Base-by-base conservation (phyloP, 2,797 vertebrate species). In the Caiman crocodilus region DNA sequence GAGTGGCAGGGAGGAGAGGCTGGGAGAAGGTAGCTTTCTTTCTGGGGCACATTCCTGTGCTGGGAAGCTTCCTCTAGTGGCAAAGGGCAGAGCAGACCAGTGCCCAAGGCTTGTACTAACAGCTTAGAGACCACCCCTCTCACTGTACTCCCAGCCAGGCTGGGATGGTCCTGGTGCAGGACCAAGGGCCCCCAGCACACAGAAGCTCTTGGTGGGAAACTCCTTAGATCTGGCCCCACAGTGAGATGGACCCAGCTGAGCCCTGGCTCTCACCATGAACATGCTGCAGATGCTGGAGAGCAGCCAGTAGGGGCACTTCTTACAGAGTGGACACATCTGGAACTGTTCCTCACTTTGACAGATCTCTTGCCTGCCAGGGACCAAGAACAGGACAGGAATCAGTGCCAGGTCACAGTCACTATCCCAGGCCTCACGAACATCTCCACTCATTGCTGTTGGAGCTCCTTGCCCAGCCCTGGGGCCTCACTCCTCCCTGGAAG, bases 291-390 rank as follows among this genome's bases (percentile, higher is more conserved):
- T 96, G 79, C 95, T 97, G 63, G 98, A 98, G 67, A 98, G 98
- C 90, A 97, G 98, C 98, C 98, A 98, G 82, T 93, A 78, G 15
- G 97, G 91, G 91, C 99, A 99, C 92, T 98, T 97, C 21, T 97
- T 96, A 83, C 98, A 98, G 59, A 98, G 96, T 2, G 98, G 98
- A 96, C 98, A 98, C 98, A 98, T 98, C 78, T 91, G 14, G 63
- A 97, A 98, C 60, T 28, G n/a, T 56, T 88, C 61, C 4, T 82
- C 20, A 2, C 98, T 98, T 1, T 88, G 2, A 79, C 98, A 98
- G 93, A 98, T 82, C 84, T 98, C 98, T 92, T 92, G 97, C 91
- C 98, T 98, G 26, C 0, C 9, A 56, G 12, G 4, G 56, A 58
- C 35, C 60, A 28, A 81, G 76, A 78, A 63, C 30, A 13, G 18